Conservation (phyloP, 2,113 vertebrate species). For the Okapia johnstoni region DNA sequence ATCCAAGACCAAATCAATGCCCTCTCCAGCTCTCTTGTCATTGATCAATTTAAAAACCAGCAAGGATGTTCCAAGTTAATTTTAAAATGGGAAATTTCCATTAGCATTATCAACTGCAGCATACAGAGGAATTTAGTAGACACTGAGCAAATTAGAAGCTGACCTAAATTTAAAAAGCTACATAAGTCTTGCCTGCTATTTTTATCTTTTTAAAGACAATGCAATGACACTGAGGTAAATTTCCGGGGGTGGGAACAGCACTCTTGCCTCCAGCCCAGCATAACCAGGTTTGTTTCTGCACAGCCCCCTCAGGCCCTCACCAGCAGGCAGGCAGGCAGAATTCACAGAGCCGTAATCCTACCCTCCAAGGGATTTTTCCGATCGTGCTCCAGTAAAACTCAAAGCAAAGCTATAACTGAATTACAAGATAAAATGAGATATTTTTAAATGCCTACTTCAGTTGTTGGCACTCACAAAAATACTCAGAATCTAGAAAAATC, state of each 20-base stretch:
- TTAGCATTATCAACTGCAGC: neutral
- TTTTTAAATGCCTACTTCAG: conserved; percentile 7
- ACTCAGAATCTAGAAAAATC: neutral
- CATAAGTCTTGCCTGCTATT: conserved; percentile 32
- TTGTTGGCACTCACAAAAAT: neutral
- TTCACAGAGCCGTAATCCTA: neutral
- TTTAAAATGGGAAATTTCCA: conserved; percentile 55
- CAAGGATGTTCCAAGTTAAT: neutral
- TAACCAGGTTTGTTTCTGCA: neutral
- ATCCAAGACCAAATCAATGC: neutral
- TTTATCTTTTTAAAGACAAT: conserved; percentile 52
- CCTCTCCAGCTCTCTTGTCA: neutral
- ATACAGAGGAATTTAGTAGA: conserved; percentile 16
- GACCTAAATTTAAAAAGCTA: conserved; percentile 57
- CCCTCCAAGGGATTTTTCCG: neutral
- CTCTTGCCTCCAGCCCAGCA: neutral
- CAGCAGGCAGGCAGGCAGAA: neutral
- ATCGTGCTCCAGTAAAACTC: neutral
- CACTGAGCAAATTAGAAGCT: conserved; percentile 47
- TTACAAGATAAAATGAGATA: neutral
- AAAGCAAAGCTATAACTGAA: neutral
- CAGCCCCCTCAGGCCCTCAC: neutral
- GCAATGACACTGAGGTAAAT: conserved; percentile 24
- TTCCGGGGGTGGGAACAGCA: neutral
- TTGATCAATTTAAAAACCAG: neutral